Evolutionary conservation across 2,888 invertebrate species (phyloP).

Genomic region (Tethea ocularis): DNA sequence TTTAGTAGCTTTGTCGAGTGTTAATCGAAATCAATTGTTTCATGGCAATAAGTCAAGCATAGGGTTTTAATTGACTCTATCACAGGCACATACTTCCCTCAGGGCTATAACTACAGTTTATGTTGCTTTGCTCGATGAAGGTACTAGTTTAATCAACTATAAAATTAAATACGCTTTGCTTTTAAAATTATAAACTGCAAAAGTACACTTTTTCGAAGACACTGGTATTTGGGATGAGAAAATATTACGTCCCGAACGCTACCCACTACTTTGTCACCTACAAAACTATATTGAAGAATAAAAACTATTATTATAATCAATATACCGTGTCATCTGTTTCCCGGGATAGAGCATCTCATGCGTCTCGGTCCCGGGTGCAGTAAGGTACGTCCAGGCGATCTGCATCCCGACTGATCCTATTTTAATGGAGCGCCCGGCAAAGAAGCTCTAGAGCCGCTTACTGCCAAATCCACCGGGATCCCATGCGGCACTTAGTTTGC

Average conservation of each 20-base stretch:
- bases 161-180: neutral
- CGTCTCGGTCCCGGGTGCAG: conserved; percentile 45
- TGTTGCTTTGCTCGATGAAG: conserved; percentile 12
- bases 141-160: neutral
- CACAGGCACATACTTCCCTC: conserved; percentile 47
- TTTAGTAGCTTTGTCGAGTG: conserved; percentile 71
- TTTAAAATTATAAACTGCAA: no score
- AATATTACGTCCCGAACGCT: no score
- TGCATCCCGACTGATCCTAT: conserved; percentile 82
- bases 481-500: conserved; percentile 74
- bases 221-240: no score
- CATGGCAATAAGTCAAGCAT: conserved; percentile 68
- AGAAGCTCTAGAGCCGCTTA: conserved; percentile 80
- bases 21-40: conserved; percentile 82
- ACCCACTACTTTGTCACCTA: neutral
- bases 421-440: conserved; percentile 83
- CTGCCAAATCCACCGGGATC: conserved; percentile 78
- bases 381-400: conserved; percentile 69
- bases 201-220: no score
- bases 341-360: conserved; percentile 37
- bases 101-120: conserved; percentile 53
- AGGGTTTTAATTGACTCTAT: conserved; percentile 75
- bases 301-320: neutral
- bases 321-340: conserved; percentile 38
- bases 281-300: neutral